Evolutionary conservation across 2,797 vertebrate species (phyloP).

Genomic region (Florisuga fusca): DNA sequence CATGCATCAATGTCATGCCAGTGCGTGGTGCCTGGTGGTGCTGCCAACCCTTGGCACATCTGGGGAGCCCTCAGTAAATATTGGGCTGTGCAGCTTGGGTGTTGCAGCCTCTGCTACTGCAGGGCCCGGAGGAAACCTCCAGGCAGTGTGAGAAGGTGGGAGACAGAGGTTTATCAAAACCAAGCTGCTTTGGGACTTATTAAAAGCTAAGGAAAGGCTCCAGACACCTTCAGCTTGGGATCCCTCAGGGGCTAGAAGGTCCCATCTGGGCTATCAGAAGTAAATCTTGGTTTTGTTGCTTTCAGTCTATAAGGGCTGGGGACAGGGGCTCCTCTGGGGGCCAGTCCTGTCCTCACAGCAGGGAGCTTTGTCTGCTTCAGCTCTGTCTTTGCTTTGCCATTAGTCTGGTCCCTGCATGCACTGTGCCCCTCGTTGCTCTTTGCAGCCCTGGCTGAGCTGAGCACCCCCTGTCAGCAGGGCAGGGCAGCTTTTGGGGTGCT

Average conservation of each 20-base stretch:
- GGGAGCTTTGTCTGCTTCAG: neutral
- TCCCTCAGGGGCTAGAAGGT: neutral
- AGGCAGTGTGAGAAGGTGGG: neutral
- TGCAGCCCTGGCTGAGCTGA: neutral
- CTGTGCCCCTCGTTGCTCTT: neutral
- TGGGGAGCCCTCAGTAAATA: neutral
- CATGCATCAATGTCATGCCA: rapidly evolving
- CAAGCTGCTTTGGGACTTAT: conserved; percentile 8
- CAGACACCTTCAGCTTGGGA: conserved; percentile 10
- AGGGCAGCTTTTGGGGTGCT: neutral
- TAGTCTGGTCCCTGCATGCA: rapidly evolving
- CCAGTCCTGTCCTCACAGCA: neutral
- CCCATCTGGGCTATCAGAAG: conserved; percentile 1
- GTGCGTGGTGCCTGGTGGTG: neutral
- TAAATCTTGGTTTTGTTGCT: neutral
- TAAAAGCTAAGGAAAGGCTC: neutral
- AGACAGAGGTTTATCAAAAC: neutral
- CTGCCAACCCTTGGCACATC: rapidly evolving
- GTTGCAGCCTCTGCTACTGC: no score
- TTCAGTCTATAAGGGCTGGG: neutral
- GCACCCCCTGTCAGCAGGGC: rapidly evolving
- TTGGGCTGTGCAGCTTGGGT: neutral
- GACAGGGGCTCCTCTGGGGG: neutral
- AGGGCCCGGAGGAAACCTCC: neutral
- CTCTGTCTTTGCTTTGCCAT: neutral